Percentiles rank a stretch among this genome's conserved stretches.
Evolutionary conservation across 1,140 invertebrate genomes (phyloP).

Genomic region (Drosophila jambulina): DNA sequence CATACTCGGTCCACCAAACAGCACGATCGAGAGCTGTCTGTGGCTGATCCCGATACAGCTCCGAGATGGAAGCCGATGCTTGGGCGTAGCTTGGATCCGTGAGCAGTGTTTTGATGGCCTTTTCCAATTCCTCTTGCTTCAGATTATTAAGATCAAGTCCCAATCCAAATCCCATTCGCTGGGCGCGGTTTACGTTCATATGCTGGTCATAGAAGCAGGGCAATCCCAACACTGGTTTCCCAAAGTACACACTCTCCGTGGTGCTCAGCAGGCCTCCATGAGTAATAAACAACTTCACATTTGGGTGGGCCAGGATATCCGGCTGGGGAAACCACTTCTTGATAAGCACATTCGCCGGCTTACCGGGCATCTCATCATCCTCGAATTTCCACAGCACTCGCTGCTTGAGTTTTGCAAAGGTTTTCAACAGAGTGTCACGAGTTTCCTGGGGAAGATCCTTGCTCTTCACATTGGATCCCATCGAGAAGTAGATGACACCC

Average conservation of each 20-base stretch:
- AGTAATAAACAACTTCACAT: constrained; percentile 89
- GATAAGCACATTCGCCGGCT: constrained; percentile 88
- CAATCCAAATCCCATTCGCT: constrained; percentile 85
- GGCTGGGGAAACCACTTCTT: constrained; percentile 90
- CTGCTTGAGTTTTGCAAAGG: constrained; percentile 87
- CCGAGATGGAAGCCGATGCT: constrained; percentile 86
- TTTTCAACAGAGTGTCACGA: constrained; percentile 86
- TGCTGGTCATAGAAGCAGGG: constrained; percentile 89
- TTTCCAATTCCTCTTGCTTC: constrained; percentile 67
- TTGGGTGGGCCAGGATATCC: constrained; percentile 89
- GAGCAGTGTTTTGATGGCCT: constrained; percentile 76
- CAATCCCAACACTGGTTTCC: constrained; percentile 90
- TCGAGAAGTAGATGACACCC: constrained; percentile 88
- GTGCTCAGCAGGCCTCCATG: constrained; percentile 90
- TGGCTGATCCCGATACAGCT: constrained; percentile 87
- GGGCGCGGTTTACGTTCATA: constrained; percentile 86
- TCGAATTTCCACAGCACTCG: constrained; percentile 90
- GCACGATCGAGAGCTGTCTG: constrained; percentile 88
- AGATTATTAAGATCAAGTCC: constrained; percentile 81
- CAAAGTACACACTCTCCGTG: constrained; percentile 89
- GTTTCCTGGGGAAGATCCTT: constrained; percentile 86
- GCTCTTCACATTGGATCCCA: constrained; percentile 88
- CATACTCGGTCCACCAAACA: constrained; percentile 90
- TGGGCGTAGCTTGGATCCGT: constrained; percentile 76
- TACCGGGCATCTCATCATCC: constrained; percentile 86